phyloP scores from a whole-genome alignment of 2,113 vertebrate species.

The Mionectes macconnelli region DNA sequence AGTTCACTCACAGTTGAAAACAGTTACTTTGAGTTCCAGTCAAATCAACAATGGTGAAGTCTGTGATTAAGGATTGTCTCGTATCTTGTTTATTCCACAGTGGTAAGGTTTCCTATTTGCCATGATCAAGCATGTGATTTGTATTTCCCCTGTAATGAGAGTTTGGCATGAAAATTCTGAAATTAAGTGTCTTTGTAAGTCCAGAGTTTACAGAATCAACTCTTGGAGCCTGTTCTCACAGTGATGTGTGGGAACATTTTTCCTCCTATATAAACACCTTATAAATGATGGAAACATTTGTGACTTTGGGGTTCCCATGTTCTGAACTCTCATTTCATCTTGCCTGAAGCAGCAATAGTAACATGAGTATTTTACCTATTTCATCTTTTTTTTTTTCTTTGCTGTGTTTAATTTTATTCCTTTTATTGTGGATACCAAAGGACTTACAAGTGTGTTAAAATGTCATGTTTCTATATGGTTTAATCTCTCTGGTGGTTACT shows the following conservation, averaged over 20 bases:
- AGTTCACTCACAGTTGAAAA: not conserved
- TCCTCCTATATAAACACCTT: not conserved
- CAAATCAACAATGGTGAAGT: not conserved
- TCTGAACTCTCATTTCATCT: not conserved
- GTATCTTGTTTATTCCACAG: not conserved
- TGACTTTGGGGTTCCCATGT: not conserved
- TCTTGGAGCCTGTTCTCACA: not conserved
- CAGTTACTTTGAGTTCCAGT: not conserved
- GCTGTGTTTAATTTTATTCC: not conserved
- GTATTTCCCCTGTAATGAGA: not conserved
- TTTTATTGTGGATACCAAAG: not conserved
- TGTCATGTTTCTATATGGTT: not conserved
- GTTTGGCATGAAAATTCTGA: not conserved
- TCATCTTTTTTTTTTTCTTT: not conserved
- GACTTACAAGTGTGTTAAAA: not conserved
- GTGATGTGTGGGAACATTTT: not conserved
- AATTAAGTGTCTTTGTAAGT: not conserved
- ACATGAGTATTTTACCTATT: not conserved
- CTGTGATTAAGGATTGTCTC: not conserved
- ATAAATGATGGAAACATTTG: not conserved
- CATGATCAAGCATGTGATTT: not conserved
- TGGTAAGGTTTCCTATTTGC: not conserved
- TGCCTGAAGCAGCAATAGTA: not conserved
- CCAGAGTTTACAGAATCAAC: not conserved
- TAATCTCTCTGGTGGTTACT: not conserved